These are phyloP conservation scores for Platycnemis pennipes DNA, from an alignment of 2,888 invertebrate species.

Conservation along the genomic window DNA sequence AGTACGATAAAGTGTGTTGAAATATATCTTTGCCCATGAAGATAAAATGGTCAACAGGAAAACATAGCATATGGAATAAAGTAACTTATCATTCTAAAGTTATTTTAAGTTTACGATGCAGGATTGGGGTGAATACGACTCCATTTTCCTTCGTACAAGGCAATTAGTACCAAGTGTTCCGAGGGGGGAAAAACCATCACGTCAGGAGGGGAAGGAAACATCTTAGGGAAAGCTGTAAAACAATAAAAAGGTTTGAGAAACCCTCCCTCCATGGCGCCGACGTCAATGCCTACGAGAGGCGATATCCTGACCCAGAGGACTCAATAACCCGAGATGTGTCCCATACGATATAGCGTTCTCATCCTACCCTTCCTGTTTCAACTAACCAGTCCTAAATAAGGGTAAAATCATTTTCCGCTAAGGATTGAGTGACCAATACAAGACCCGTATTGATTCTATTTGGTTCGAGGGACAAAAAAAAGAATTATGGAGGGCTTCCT, in stretches of 20 bases:
- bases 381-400: background rate
- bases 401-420: no score
- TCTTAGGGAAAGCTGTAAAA: background rate
- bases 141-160: background rate
- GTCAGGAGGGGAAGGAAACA: background rate
- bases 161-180: background rate
- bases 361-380: background rate
- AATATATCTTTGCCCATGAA: background rate
- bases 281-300: background rate
- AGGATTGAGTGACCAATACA: no score
- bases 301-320: background rate
- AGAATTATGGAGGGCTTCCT: no score
- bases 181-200: background rate
- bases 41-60: background rate
- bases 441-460: no score
- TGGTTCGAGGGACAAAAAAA: no score
- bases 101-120: background rate
- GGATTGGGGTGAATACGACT: slow-evolving; percentile 1
- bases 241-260: background rate
- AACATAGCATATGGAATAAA: background rate
- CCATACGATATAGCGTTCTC: background rate
- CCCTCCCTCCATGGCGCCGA: background rate
- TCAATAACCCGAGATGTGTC: background rate
- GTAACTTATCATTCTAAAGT: background rate
- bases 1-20: no score